Evolutionary conservation across 2,797 vertebrate genomes (phyloP).

Genomic region (Coregonus ussuriensis): DNA sequence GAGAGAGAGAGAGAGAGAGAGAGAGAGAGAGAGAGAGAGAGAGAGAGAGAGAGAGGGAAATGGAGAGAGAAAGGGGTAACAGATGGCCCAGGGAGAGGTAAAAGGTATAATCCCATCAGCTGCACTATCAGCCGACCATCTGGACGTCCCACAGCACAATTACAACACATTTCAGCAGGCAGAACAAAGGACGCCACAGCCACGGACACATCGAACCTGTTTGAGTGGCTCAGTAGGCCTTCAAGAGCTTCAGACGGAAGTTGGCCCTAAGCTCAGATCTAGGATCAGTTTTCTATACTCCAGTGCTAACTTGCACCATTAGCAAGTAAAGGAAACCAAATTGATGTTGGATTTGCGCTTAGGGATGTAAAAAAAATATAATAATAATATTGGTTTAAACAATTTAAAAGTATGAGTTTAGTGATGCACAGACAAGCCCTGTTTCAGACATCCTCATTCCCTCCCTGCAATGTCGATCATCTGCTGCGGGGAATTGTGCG

Average conservation of each 20-base stretch:
- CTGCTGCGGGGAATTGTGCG: slow-evolving; percentile 72
- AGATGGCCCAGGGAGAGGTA: slow-evolving; percentile 99
- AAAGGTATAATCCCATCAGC: slow-evolving; percentile 99
- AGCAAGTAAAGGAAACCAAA: slow-evolving; percentile 46
- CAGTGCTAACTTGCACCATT: slow-evolving; percentile 33
- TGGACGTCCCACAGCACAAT: slow-evolving; percentile 99
- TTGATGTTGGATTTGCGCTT: slow-evolving; percentile 49
- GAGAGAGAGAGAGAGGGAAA: no score
- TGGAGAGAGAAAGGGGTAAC: slow-evolving; percentile 58
- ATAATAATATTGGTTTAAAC: slow-evolving; percentile 71
- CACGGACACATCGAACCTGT: slow-evolving; percentile 91
- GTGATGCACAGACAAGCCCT: slow-evolving; percentile 44
- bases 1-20: neutral
- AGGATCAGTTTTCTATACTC: slow-evolving; percentile 64
- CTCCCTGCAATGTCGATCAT: slow-evolving; percentile 73
- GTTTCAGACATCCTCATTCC: slow-evolving; percentile 66
- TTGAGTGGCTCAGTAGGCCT: slow-evolving; percentile 87
- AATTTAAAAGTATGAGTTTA: slow-evolving; percentile 8
- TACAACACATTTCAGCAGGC: slow-evolving; percentile 99
- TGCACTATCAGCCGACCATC: slow-evolving; percentile 99
- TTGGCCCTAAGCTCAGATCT: slow-evolving; percentile 70
- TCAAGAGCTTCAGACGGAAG: slow-evolving; percentile 51
- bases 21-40: slow-evolving; percentile 19
- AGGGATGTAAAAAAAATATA: neutral
- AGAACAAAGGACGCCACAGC: slow-evolving; percentile 98